Percentiles rank a stretch among this genome's conserved stretches.
phyloP scores from a whole-genome alignment of 2,888 invertebrate species.

The Eristalinus sepulchralis region DNA sequence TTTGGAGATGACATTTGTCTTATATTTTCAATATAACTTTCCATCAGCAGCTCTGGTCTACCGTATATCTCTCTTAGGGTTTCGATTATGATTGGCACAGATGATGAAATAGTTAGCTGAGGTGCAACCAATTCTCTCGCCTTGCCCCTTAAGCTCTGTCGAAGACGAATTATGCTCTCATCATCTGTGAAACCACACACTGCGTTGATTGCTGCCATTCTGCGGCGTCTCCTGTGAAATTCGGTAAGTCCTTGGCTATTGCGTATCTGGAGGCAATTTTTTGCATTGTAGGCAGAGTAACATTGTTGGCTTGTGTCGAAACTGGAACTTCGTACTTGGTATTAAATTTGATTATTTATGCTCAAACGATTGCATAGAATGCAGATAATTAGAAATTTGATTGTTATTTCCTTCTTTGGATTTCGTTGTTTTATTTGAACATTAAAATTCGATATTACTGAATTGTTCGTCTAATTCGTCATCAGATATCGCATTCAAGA shows the following conservation, averaged over 20 bases:
- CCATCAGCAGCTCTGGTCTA: not conserved
- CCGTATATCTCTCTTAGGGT: not conserved
- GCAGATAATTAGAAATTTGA: not conserved
- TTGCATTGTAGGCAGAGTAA: not conserved
- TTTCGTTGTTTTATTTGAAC: not conserved
- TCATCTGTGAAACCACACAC: not conserved
- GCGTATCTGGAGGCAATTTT: not conserved
- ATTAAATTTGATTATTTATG: too few relatives aligned
- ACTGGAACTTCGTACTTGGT: not conserved
- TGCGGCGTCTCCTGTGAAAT: not conserved
- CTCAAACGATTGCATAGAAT: not conserved
- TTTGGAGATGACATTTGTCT: not conserved
- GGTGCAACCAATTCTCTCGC: not conserved
- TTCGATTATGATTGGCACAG: not conserved
- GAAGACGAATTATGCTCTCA: not conserved
- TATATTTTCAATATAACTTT: not conserved
- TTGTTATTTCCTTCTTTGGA: not conserved
- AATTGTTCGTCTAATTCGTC: not conserved
- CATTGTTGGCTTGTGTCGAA: not conserved
- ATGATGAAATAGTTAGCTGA: not conserved
- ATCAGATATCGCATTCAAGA: not conserved
- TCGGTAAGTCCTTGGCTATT: not conserved
- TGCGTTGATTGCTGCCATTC: not conserved
- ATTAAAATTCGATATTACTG: not conserved
- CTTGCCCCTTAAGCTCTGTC: not conserved